phyloP scores from a whole-genome alignment of 2,797 vertebrate species.

The Poecilia picta region DNA sequence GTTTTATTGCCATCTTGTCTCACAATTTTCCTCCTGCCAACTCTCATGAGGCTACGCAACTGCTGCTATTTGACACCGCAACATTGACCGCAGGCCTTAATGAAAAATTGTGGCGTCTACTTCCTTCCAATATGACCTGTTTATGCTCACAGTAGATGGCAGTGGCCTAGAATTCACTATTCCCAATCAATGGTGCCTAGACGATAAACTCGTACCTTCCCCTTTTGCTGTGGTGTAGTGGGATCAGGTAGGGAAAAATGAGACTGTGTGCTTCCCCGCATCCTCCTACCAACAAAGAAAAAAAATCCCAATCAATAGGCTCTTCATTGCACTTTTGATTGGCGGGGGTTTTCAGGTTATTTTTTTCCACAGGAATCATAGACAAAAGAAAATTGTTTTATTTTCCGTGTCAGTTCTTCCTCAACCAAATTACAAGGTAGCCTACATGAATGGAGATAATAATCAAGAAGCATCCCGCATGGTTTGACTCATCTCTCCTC shows the following conservation, averaged over 20 bases:
- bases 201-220: conserved; percentile 44
- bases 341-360: conserved; percentile 54
- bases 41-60: conserved; percentile 44
- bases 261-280: not conserved
- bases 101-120: conserved; percentile 50
- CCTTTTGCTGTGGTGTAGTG: not conserved
- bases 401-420: conserved; percentile 25
- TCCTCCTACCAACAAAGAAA: not conserved
- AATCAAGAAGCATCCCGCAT: conserved; percentile 37
- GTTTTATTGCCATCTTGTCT: conserved; percentile 17
- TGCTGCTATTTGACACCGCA: conserved; percentile 24
- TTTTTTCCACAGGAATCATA: conserved; percentile 30
- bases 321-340: conserved; percentile 64
- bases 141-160: conserved; percentile 40
- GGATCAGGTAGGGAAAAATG: conserved; percentile 4
- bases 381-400: conserved; percentile 42
- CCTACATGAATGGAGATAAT: conserved; percentile 52
- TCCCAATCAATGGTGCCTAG: conserved; percentile 55
- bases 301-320: conserved; percentile 57
- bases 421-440: conserved; percentile 52
- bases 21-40: conserved; percentile 24
- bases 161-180: conserved; percentile 49
- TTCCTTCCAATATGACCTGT: conserved; percentile 51
- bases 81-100: conserved; percentile 49
- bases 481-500: conserved; percentile 57